Base-by-base conservation (phyloP, 2,113 vertebrate genomes). In the Epinephelus fuscoguttatus region DNA sequence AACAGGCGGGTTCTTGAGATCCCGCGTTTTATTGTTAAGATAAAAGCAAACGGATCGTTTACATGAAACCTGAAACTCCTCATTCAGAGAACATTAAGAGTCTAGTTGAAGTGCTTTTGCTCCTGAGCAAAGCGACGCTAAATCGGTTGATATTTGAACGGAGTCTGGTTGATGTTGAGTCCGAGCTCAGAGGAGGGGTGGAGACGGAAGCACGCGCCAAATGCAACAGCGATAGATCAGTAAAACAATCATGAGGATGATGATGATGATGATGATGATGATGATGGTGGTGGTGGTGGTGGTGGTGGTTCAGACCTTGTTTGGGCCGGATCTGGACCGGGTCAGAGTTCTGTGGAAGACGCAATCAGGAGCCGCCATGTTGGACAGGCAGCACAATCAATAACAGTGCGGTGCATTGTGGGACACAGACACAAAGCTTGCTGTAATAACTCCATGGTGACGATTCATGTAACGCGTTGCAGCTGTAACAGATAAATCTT, bases 341-440 rank as follows among this genome's bases (percentile, higher is more conserved):
- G 14, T 53, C 79, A 95, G 81, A 25, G 80, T 90, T 73, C 92
- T 84, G 56, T 70, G 82, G 45, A 95, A 72, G 67, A 91, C 56
- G 63, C 93, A 95, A 49, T 87, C 84, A 0, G 86, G 1, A 2
- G 73, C 84, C 69, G 93, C 92, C 94, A 94, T 94, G 80, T 78
- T 86, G 69, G 37, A 70, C 27, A 19, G n/a, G 1, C 14, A 13
- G 23, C 7, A 9, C 3, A 6, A 85, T 25, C 3, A 5, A 85
- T n/a, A 89, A 90, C 68, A 91, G 63, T 21, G 89, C 87, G 70
- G 78, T 91, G 93, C 91, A 94, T 90, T 84, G 18, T 93, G 93
- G 93, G 93, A 85, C 7, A 50, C 11, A 1, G 3, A 57, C 2
- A 3, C 40, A 42, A 10, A 42, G 10, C 3, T 7, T 42, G 1